Evolutionary conservation across 2,797 vertebrate species (phyloP), one percentile per base, ranked within the genome.

Genomic region (Sparus aurata): DNA sequence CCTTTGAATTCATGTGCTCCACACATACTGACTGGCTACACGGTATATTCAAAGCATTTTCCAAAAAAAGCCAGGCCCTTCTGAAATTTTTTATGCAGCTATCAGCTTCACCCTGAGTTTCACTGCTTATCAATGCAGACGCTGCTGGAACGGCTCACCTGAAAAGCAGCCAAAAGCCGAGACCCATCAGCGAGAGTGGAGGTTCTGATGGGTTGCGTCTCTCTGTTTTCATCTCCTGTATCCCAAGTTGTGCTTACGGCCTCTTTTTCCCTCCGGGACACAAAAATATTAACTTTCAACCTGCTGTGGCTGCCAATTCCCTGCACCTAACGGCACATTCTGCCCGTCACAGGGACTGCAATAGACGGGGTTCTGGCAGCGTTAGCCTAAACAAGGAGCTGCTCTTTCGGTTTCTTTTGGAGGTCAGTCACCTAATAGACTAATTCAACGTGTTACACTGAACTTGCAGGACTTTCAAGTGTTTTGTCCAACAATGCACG

Each of bases 141-240:
- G 45, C 57, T 47, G 66, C 73, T 77, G 79, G 77, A 85, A 71
- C 9, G 2, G 65, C 68, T 58, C 20, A 64, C 23, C 76, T 88
- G 86, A 83, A 85, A 86, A 86, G 82, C 85, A 76, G 86, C 89
- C 90, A 87, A 89, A 77, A 88, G 62, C 59, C 9, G 15, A 70
- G 72, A 77, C 66, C 89, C 69, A 87, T 92, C 87, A 84, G 75
- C 17, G 47, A 77, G 77, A 86, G 83, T 85, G 76, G 80, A 75
- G 80, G 52, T 73, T 79, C 63, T 79, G 82, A 80, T 87, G 67
- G 84, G 73, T 54, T 2, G 3, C 16, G 34, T 77, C 78, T 47
- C 75, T 84, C 54, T 76, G 83, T 86, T 89, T 86, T 88, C 74
- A 76, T 85, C 82, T 84, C 72, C 72, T 70, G 49, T 61, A 73